phyloP scores from a whole-genome alignment of 2,888 invertebrate genomes.

The Euplexia lucipara region DNA sequence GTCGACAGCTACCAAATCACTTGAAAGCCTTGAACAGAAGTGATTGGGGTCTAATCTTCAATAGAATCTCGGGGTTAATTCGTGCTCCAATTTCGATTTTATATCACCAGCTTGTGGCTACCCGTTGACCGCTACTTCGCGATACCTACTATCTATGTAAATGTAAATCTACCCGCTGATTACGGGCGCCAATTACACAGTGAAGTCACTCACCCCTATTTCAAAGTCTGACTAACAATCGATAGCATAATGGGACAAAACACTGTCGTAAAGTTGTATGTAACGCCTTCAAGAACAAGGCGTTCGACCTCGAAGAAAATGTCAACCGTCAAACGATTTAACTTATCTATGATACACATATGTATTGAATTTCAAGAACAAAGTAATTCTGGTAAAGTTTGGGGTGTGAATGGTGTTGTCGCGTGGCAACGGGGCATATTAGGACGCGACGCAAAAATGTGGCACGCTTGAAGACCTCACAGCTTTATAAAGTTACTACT shows the following conservation, averaged over 20 bases:
- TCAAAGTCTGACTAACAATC: slow-evolving; percentile 72
- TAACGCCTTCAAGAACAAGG: slow-evolving; percentile 65
- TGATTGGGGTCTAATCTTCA: slow-evolving; percentile 46
- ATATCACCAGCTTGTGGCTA: slow-evolving; percentile 26
- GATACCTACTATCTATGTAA: slow-evolving; percentile 76
- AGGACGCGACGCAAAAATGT: slow-evolving; percentile 47
- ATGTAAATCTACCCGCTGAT: slow-evolving; percentile 71
- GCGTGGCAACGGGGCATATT: slow-evolving; percentile 57
- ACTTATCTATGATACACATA: slow-evolving; percentile 15
- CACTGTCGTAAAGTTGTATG: slow-evolving; percentile 49
- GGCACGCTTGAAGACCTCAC: slow-evolving; percentile 18
- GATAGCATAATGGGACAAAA: slow-evolving; percentile 67
- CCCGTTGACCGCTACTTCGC: slow-evolving; percentile 56
- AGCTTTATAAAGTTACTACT: neutral
- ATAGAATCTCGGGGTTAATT: slow-evolving; percentile 45
- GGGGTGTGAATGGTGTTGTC: slow-evolving; percentile 52
- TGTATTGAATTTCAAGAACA: slow-evolving; percentile 49
- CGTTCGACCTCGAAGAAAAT: slow-evolving; percentile 65
- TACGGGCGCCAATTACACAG: slow-evolving; percentile 64
- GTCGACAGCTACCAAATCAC: neutral
- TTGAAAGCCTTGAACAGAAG: slow-evolving; percentile 41
- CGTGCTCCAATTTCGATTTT: slow-evolving; percentile 58
- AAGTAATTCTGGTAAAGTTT: slow-evolving; percentile 38
- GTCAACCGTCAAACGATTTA: slow-evolving; percentile 63
- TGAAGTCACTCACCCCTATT: slow-evolving; percentile 77